Base-by-base conservation (phyloP, 2,888 invertebrate genomes). In the Heteromurus nitidus region DNA sequence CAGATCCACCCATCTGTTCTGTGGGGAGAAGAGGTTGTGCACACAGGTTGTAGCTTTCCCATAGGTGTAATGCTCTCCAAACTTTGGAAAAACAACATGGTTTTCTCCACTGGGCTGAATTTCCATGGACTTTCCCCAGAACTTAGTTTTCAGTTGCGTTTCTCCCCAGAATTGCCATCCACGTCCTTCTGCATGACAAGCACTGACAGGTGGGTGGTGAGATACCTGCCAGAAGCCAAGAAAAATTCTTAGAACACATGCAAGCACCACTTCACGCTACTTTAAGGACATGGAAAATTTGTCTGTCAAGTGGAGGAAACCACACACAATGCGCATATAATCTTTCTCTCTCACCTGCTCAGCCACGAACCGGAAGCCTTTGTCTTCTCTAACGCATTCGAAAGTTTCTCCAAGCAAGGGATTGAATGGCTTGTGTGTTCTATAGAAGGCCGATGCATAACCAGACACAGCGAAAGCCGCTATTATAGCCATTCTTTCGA, bases 101-200 rank as follows among this genome's bases (percentile, higher is more conserved):
- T 83, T 84, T 75, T 86, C 85, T 47, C 94, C 95, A 24, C 94
- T 90, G 0, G 95, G 95, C 89, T 95, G 95, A 89, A 95, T 94
- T 91, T 95, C 95, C 94, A 95, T 95, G 76, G 95, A 95, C 90
- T 95, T 95, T 82, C 95, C 95, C 95, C 95, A 95, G 91, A 95
- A 95, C 90, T 95, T 95, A 80, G 95, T 95, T 90, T 95, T 95
- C 87, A 95, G 94, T 86, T 95, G 91, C 11, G 94, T 93, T 89
- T 95, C 95, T 90, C 95, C 95, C 93, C 94, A 95, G 89, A 95
- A 94, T 26, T 92, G 91, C 91, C 94, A 95, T 88, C 92, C 93
- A 47, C 92, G 90, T 3, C 94, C 93, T 88, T 94, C 94, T 65
- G 95, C 95, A 90, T 94, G 92, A 87, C 95, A 95, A 24, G 94